phyloP scores from a whole-genome alignment of 2,797 vertebrate species.

The Anisognathus igniventris region DNA sequence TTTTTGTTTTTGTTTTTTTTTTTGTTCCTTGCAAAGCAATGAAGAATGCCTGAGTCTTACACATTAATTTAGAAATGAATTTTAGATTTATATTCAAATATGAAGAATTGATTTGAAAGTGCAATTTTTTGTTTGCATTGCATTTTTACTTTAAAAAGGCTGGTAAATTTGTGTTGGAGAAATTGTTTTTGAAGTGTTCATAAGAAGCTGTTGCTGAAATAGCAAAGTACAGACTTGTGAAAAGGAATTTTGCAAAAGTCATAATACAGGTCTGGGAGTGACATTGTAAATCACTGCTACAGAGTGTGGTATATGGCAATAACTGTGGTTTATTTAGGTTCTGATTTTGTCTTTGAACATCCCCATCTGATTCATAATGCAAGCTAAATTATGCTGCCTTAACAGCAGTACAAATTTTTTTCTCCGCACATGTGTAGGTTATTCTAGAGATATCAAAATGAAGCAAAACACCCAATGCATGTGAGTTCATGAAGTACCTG shows the following conservation, averaged over 20 bases:
- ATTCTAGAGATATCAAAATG: not conserved
- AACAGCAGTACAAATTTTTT: not conserved
- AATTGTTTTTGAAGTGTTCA: not conserved
- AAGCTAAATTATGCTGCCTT: not conserved
- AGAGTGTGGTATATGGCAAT: not conserved
- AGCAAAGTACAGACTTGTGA: not conserved
- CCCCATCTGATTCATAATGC: not conserved
- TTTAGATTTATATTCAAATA: not conserved
- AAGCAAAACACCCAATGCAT: not conserved
- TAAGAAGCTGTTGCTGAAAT: not conserved
- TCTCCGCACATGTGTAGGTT: not conserved
- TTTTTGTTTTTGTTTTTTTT: not conserved
- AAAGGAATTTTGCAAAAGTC: not conserved
- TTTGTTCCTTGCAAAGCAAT: not conserved
- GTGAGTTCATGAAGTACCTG: not conserved
- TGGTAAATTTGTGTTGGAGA: not conserved
- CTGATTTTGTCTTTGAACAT: not conserved
- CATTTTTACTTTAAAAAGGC: not conserved
- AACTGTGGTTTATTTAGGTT: not conserved
- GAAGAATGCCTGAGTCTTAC: not conserved
- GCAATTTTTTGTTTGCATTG: fast-evolving
- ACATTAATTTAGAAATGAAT: not conserved
- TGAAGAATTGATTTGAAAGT: not conserved
- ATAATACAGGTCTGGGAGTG: not conserved
- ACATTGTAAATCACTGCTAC: not conserved